Conservation (phyloP, 2,113 vertebrate genomes). For the Leucosticte australis region DNA sequence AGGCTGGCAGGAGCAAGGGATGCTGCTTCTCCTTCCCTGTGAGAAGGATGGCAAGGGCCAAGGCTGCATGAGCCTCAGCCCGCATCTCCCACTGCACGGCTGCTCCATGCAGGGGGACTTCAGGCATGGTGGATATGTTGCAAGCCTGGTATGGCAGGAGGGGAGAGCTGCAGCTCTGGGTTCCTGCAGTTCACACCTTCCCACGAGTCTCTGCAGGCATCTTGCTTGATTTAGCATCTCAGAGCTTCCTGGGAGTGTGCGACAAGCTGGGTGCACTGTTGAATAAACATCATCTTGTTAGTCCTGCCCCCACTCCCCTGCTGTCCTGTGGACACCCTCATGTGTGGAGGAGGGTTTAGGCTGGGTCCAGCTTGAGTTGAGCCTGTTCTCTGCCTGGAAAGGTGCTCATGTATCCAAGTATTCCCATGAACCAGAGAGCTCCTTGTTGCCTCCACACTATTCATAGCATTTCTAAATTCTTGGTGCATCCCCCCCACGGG, state of each 20-base stretch:
- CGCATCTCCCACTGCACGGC: neutral
- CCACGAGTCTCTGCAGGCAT: neutral
- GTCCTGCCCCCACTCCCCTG: neutral
- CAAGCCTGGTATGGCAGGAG: neutral
- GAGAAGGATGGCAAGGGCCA: neutral
- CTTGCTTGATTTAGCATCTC: neutral
- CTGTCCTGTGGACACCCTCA: neutral
- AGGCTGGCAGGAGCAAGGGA: neutral
- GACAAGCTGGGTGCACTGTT: neutral
- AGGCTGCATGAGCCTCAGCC: neutral
- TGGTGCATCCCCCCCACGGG: neutral
- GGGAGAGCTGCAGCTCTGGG: neutral
- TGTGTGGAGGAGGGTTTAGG: neutral
- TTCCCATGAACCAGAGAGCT: neutral
- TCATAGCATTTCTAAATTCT: neutral
- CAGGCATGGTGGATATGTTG: neutral
- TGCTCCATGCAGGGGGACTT: neutral
- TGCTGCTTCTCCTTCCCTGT: neutral
- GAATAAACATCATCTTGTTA: neutral
- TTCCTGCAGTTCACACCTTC: neutral
- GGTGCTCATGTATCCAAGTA: neutral
- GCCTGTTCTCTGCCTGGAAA: neutral
- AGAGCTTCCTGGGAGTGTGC: neutral
- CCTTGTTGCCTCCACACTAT: accelerated
- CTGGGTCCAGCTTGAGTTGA: neutral